These are phyloP conservation scores for Orthosia cruda DNA, from an alignment of 2,888 invertebrate genomes.

Conservation along the genomic window DNA sequence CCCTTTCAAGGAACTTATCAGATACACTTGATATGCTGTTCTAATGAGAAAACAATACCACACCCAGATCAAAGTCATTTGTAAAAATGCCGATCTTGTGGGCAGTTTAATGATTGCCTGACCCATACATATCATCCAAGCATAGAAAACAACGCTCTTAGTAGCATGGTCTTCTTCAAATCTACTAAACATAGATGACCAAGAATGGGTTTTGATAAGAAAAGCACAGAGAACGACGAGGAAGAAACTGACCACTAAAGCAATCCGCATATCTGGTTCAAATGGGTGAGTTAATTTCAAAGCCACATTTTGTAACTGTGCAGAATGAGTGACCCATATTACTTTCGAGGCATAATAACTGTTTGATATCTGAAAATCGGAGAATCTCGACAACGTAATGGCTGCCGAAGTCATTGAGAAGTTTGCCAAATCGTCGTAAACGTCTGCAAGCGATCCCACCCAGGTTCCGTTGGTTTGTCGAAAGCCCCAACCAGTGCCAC, in stretches of 20 bases:
- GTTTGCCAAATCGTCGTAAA: constrained; percentile 82
- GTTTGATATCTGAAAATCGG: constrained; percentile 80
- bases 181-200: constrained; percentile 60
- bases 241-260: constrained; percentile 75
- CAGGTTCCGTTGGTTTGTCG: constrained; percentile 79
- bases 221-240: constrained; percentile 75
- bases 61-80: constrained; percentile 80
- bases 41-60: constrained; percentile 85
- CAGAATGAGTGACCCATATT: constrained; percentile 82
- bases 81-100: constrained; percentile 73
- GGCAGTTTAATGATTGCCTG: constrained; percentile 78
- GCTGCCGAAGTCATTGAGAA: constrained; percentile 86
- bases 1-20: constrained; percentile 83
- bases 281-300: constrained; percentile 84
- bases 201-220: constrained; percentile 72
- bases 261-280: constrained; percentile 72
- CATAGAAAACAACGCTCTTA: constrained; percentile 76
- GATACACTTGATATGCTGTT: constrained; percentile 84
- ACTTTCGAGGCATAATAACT: constrained; percentile 74
- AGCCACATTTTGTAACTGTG: constrained; percentile 76
- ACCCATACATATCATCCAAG: constrained; percentile 85
- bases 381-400: constrained; percentile 78
- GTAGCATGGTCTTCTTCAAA: constrained; percentile 58
- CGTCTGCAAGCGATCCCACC: constrained; percentile 84
- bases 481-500: constrained; percentile 83